Base-by-base conservation (phyloP, 1,140 invertebrate species). In the Heliconius nattereri region DNA sequence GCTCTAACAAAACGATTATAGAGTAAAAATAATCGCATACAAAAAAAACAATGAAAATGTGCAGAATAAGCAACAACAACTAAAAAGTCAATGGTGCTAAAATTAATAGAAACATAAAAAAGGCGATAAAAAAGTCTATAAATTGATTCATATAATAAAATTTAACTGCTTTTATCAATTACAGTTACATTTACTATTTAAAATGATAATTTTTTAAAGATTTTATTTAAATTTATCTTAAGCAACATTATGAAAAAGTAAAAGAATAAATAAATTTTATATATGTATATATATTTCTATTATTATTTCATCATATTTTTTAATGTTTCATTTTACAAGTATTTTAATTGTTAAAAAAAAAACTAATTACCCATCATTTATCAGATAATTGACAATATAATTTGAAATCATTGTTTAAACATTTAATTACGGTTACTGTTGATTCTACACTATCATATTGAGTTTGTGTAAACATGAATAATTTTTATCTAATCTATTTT, bases 101-200 rank as follows among this genome's bases (percentile, higher is more conserved):
- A 73, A 73, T 71, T 73, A 76, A 76, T 73, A 73, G 66, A 76
- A 73, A 76, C 76, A 54, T 80, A 57, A 66, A 76, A 73, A 71
- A 73, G 29, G 32, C 45, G 26, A 80, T 80, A 73, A 76, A 70
- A 72, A 73, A 73, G 2, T 45, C 26, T 35, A 76, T 76, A 71
- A 70, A 37, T 76, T 49, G 16, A 20, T 66, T 76, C 8, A 29
- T 66, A 66, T 60, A 66, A 29, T 16, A 6, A 66, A 66, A 29
- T 6, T 29, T 13, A 29, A 66, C 60, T 29, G 29, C 60, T 60
- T 23, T 60, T 11, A 60, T 60, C 0, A 66, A 66, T 26, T 66
- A 26, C 11, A 57, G n/a, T 57, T 23, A 66, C 23, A 66, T 23
- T 60, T 60, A 60, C 23, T 13, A 60, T 26, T 60, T 13, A 29